Base-by-base conservation (phyloP, 2,797 vertebrate genomes). In the Etheostoma perlongum region DNA sequence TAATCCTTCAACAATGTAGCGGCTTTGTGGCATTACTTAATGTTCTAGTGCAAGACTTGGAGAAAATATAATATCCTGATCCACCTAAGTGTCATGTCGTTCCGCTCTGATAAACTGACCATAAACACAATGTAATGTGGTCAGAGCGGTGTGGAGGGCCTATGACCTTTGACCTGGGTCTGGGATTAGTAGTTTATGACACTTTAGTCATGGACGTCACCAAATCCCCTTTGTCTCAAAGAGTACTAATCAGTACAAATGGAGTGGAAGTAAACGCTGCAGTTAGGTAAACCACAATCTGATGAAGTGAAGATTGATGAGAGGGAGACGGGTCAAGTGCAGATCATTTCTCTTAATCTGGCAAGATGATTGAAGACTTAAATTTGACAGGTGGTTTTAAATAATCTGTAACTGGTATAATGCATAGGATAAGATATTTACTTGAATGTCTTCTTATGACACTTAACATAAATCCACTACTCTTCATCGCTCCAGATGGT, bases 1-100 rank as follows among this genome's bases (percentile, higher is more conserved):
- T 93, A 90, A 93, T 91, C 85, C 87, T 74, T 74, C 80, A 83
- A 88, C 91, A 90, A 90, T 85, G 78, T 73, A 49, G 81, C 7
- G 63, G 86, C 82, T 91, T 91, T 88, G 82, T 16, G 5, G 74
- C 49, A 68, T 82, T 86, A 67, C 76, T 85, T 84, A 78, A 88
- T 75, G 79, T 83, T 81, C 65, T 79, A 74, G 55, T 3, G 65
- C 52, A 64, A 64, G 72, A 72, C 77, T 74, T 19, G 18, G 70
- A 78, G 51, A 75, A 85, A 76, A 74, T 16, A 48, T 79, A 76
- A 74, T 16, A 48, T 79, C 76, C 79, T 68, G 72, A 77, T 84
- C 81, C 23, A 82, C 51, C 58, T 16, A 66, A 79, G 76, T 36
- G 55, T 73, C 61, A 46, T 25, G 21, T 76, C 76, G 76, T 57